phyloP scores from a whole-genome alignment of 1,140 invertebrate genomes.

The Ceratina calcarata region DNA sequence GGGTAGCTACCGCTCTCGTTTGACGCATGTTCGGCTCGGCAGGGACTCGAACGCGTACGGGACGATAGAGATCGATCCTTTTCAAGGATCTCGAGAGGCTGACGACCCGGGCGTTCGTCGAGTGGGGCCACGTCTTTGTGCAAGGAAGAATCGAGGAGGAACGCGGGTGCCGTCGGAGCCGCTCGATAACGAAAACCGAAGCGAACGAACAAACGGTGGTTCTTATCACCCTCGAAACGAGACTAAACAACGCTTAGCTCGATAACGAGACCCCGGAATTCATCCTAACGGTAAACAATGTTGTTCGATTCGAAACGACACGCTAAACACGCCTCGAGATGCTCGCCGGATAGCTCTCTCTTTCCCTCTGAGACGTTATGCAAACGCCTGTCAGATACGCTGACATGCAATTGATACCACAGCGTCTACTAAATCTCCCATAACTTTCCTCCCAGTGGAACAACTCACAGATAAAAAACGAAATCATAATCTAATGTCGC shows the following conservation, averaged over 20 bases:
- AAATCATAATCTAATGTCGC: no score
- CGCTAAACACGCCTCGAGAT: not conserved
- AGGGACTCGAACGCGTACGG: no score
- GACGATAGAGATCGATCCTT: no score
- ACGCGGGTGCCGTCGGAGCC: not conserved
- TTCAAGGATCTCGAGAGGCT: no score
- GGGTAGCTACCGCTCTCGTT: no score
- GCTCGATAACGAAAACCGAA: constrained; percentile 10
- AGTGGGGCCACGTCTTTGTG: no score
- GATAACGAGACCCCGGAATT: constrained; percentile 9
- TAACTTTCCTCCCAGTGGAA: no score
- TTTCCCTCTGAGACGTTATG: not conserved
- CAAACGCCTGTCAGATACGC: not conserved
- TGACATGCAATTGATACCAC: not conserved
- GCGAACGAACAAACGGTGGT: not conserved
- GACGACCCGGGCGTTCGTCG: no score
- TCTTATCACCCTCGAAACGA: constrained; percentile 23
- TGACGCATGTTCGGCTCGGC: no score
- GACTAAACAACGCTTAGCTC: constrained; percentile 33
- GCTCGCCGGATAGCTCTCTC: not conserved
- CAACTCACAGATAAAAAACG: no score
- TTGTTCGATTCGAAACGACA: not conserved
- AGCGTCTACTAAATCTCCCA: no score
- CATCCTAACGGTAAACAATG: not conserved
- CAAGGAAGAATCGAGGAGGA: not conserved